These are phyloP conservation scores for Leptoclinus maculatus DNA, from an alignment of 2,797 vertebrate species.

Conservation along the genomic window DNA sequence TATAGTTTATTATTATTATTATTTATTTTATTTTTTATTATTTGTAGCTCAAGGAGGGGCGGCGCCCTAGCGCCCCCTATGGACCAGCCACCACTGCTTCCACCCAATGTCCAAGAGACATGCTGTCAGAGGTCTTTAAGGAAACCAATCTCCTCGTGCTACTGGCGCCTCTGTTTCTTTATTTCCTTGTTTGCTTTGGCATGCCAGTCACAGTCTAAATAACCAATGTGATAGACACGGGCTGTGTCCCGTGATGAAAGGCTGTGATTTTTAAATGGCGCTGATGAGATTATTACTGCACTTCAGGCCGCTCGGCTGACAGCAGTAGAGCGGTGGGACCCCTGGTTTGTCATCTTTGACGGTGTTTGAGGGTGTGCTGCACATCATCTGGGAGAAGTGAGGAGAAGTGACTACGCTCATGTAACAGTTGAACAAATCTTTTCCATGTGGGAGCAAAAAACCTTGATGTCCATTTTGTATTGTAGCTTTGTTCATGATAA, in stretches of 20 bases:
- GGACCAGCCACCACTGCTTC: no score
- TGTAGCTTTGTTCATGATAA: slow-evolving; percentile 11
- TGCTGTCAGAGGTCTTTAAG: slow-evolving; percentile 68
- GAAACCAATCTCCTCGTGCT: slow-evolving; percentile 65
- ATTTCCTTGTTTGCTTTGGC: neutral
- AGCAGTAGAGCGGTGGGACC: slow-evolving; percentile 2
- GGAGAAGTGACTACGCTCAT: slow-evolving; percentile 6
- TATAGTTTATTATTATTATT: no score
- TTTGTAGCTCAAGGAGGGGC: no score
- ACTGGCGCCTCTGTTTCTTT: slow-evolving; percentile 46
- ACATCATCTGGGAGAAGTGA: slow-evolving; percentile 17
- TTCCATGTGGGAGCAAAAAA: slow-evolving; percentile 40
- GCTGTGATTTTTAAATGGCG: slow-evolving; percentile 50
- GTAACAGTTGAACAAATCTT: slow-evolving; percentile 9
- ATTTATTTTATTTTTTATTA: no score
- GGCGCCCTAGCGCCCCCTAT: no score
- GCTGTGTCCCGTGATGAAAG: slow-evolving; percentile 50
- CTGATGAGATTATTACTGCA: slow-evolving; percentile 62
- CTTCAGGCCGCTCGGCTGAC: slow-evolving; percentile 25
- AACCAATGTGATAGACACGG: slow-evolving; percentile 48
- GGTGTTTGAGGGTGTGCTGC: slow-evolving; percentile 10
- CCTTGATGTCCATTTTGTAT: neutral
- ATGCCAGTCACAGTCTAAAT: neutral
- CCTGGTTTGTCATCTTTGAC: slow-evolving; percentile 6
- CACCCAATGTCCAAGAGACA: slow-evolving; percentile 68